Base-by-base conservation (phyloP, 2,113 vertebrate genomes). In the Electrona antarctica region DNA sequence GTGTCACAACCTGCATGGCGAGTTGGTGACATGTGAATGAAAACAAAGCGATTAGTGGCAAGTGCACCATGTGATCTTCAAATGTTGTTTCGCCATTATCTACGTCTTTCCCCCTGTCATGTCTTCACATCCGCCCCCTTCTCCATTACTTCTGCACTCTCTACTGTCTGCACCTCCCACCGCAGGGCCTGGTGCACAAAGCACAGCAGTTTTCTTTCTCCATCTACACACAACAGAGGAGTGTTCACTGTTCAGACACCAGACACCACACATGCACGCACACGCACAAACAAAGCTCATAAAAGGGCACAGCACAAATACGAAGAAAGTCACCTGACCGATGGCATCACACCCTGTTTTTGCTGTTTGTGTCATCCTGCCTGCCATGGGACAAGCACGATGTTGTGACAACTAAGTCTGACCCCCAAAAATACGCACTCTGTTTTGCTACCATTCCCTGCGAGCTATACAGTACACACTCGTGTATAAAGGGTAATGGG, bases 251-350 rank as follows among this genome's bases (percentile, higher is more conserved):
- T 41, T 3, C 33, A 41, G 33, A 41, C 33, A 41, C 33, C 33
- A 41, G 33, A 41, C 33, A 41, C 33, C 33, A 21, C 21, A 21
- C 1, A 69, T 29, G 47, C 58, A 10, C 1, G 4, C 45, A 41
- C n/a, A 21, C 9, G 12, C 29, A 74, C 65, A 74, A 56, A 69
- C 3, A 52, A 52, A 67, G 29, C 62, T 50, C 1, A 14, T 6
- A 7, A 60, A 60, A 56, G 65, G 60, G 62, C 0, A 41, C 12
- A 9, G 63, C 28, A 70, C 48, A 29, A 67, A 55, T 13, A 67
- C 12, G 67, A 12, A 61, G 15, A 33, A 54, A 33, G 67, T 83
- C 87, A 90, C 70, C 75, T 89, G 89, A 89, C 61, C 8, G 47
- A 71, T 88, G 85, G 86, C 69, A 66, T 88, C 74, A 88, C 10